Evolutionary conservation across 2,113 vertebrate genomes (phyloP), one percentile per base, ranked within the genome.

Genomic region (Capreolus pygargus): DNA sequence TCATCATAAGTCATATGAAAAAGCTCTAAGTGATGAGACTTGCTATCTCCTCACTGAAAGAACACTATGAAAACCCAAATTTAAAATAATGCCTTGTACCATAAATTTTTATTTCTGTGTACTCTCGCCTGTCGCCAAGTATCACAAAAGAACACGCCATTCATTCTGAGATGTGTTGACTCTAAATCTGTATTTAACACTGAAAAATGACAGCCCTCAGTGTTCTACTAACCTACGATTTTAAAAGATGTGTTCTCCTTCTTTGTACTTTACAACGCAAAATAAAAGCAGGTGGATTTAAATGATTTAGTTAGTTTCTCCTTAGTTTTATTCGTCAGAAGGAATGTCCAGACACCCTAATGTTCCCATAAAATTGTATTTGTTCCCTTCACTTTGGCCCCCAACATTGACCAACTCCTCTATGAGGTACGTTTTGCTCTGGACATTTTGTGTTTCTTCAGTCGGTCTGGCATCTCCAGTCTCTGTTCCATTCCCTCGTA

Each of bases 21-120:
- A 98, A 97, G 79, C 43, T 97, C 47, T 47, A 23, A 93, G 50
- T 36, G 97, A 97, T 97, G 97, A 97, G 94, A 64, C 57, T 50
- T 50, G 78, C 94, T 95, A 84, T 97, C 96, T 97, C 91, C 96
- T 95, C 45, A 11, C 28, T 79, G 90, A 74, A 95, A 94, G 74
- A 89, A 95, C 78, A 79, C 82, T 89, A 54, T 13, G 28, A 93
- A 97, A 86, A 95, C 70, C 3, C 25, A 52, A 93, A 96, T 86
- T 39, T 76, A 76, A 94, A 97, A 89, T 92, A 83, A 97, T 85
- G 83, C 60, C 45, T 84, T 83, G 2, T 0, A 0, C 52, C 83
- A 52, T n/a, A 85, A 96, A 94, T 96, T 87, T 94, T 97, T 87
- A 97, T 98, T 30, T 45, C 97, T 87, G 1, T 89, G 82, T 94